Evolutionary conservation across 2,797 vertebrate genomes (phyloP), one percentile per base, ranked within the genome.

Genomic region (Liasis olivaceus): DNA sequence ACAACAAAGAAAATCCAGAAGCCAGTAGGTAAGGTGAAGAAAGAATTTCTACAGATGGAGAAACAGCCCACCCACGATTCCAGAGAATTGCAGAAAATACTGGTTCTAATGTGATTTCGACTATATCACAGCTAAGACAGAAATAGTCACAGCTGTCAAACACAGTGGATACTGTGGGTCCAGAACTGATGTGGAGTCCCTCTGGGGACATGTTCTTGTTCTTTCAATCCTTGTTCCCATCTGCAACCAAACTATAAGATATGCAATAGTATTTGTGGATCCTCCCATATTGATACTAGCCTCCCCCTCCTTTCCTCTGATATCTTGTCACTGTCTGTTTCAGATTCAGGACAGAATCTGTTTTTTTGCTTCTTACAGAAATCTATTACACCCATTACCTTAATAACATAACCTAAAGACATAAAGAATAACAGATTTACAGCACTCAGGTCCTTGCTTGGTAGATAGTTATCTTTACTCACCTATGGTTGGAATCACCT

Each of bases 141-240:
- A 51, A 51, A 51, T 51, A 51, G 51, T 51, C 51, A 51, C 5
- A 51, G 51, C 51, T 51, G 51, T 51, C 51, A 51, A 6, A 51
- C 51, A 51, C 4, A 51, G 51, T 6, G 7, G 51, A 51, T 51
- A 51, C 51, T 51, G 4, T 6, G 51, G 51, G 51, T 51, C 51
- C 51, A 51, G 51, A 51, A 51, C 51, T 51, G 51, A 51, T 7
- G 5, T 6, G 51, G 51, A 51, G 51, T 51, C 98, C 51, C 51
- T 51, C 51, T 51, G 51, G 51, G 51, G 51, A 51, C 51, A 51
- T 6, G 5, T 51, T 51, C 72, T 42, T 36, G 20, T 17, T 36
- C 8, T 13, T 13, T 69, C 47, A 81, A 22, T 42, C 36, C 36
- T 47, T 8, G 20, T 2, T 20, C 36, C 36, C 77, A 81, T 1